Evolutionary conservation across 2,113 vertebrate genomes (phyloP).

Genomic region (Lagopus leucura): DNA sequence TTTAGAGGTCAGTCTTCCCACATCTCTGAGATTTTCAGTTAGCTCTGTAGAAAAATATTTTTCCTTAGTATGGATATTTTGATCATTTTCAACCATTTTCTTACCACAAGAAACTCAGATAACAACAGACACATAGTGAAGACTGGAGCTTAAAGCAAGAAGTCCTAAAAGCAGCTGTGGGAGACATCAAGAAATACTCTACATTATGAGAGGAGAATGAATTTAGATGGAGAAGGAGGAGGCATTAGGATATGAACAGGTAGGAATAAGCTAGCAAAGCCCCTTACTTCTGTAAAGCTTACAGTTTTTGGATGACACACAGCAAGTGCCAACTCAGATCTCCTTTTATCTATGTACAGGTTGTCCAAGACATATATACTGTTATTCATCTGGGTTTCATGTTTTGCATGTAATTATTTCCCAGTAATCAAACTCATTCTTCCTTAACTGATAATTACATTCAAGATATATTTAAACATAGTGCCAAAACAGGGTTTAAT

Average conservation of each 20-base stretch:
- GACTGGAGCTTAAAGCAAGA: neutral
- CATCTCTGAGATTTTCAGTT: fast-evolving
- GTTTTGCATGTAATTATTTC: neutral
- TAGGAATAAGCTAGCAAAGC: neutral
- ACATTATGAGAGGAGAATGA: neutral
- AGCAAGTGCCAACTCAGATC: neutral
- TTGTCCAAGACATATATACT: neutral
- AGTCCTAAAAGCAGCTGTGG: neutral
- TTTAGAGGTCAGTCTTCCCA: fast-evolving
- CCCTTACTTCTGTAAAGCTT: neutral
- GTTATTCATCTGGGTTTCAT: neutral
- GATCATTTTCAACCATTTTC: neutral
- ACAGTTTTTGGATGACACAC: neutral
- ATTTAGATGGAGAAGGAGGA: neutral
- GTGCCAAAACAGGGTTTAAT: neutral
- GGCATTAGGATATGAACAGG: neutral
- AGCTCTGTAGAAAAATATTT: neutral
- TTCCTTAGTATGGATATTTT: neutral
- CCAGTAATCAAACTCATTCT: neutral
- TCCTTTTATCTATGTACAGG: neutral
- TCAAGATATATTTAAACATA: neutral
- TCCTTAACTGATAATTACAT: neutral
- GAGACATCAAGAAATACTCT: neutral
- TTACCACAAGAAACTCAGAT: neutral
- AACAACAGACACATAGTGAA: neutral